Percentiles rank a stretch among this genome's conserved stretches.
phyloP scores from a whole-genome alignment of 53 echinoderm and acorn worm genomes.

The Holothuria scabra region DNA sequence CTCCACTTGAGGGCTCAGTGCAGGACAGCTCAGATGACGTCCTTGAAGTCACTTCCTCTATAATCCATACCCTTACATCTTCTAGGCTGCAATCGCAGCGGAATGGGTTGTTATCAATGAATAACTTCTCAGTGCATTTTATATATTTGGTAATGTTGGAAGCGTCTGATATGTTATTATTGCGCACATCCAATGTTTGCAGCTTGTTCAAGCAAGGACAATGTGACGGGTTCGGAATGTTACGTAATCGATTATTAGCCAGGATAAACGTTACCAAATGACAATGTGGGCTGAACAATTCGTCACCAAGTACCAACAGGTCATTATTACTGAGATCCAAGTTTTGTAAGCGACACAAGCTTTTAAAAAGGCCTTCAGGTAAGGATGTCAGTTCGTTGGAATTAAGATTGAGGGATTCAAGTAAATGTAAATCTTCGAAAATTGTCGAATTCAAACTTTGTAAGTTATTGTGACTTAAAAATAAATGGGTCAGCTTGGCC shows the following conservation, averaged over 20 bases:
- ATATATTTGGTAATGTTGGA: constrained; percentile 10
- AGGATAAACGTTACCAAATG: neutral
- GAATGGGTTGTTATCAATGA: constrained; percentile 17
- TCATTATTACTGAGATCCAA: constrained; percentile 21
- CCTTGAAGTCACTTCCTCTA: neutral
- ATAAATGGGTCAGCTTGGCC: constrained; percentile 1
- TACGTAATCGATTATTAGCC: constrained; percentile 3
- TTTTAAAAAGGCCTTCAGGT: neutral
- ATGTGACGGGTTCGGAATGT: neutral
- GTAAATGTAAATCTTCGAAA: neutral
- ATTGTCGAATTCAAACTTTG: neutral
- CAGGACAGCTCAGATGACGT: neutral
- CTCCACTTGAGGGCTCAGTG: neutral
- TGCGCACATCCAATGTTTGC: constrained; percentile 13
- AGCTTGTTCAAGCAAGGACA: neutral
- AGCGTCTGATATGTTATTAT: constrained; percentile 23
- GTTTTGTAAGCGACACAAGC: neutral
- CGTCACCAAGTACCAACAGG: neutral
- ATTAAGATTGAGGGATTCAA: neutral
- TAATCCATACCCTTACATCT: constrained; percentile 3
- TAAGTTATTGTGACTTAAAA: constrained; percentile 8
- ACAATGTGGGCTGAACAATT: too few species aligned
- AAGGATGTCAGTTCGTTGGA: constrained; percentile 10
- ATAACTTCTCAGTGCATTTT: neutral
- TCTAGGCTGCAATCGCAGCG: constrained; percentile 7